Evolutionary conservation across 2,888 invertebrate genomes (phyloP).

Genomic region (Mimachlamys varia): DNA sequence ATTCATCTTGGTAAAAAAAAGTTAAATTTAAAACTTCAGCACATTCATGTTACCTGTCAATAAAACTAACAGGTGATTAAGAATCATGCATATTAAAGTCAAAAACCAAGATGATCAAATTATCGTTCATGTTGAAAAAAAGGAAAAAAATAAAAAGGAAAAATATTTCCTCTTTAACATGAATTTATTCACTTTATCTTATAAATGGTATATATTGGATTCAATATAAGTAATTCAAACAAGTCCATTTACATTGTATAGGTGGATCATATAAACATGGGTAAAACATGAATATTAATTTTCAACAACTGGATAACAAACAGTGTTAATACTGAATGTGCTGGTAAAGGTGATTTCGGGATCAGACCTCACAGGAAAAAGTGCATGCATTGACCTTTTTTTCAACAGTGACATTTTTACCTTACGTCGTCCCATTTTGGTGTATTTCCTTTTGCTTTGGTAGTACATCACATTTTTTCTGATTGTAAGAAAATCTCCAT

Average conservation of each 20-base stretch:
- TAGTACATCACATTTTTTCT: not conserved
- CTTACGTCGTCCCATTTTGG: slow-evolving; percentile 4
- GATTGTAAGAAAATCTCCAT: slow-evolving; percentile 5
- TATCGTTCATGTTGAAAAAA: not conserved
- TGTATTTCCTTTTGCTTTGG: not conserved
- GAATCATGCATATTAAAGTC: not conserved
- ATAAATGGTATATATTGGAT: no score
- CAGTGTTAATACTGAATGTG: slow-evolving; percentile 1
- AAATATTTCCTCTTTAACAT: no score
- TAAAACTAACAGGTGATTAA: no score
- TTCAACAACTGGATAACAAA: not conserved
- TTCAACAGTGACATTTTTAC: not conserved
- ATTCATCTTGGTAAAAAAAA: no score
- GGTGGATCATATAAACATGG: not conserved
- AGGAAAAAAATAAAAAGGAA: no score
- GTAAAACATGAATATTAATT: not conserved
- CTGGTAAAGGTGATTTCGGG: not conserved
- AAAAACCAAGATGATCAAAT: not conserved
- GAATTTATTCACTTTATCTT: no score
- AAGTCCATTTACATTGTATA: not conserved
- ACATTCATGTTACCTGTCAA: no score
- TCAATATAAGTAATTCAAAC: no score
- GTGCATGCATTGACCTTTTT: not conserved
- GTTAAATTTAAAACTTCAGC: no score
- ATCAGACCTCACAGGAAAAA: not conserved